These are phyloP conservation scores for Danionella dracula DNA, from an alignment of 2,797 vertebrate genomes.

Conservation along the genomic window DNA sequence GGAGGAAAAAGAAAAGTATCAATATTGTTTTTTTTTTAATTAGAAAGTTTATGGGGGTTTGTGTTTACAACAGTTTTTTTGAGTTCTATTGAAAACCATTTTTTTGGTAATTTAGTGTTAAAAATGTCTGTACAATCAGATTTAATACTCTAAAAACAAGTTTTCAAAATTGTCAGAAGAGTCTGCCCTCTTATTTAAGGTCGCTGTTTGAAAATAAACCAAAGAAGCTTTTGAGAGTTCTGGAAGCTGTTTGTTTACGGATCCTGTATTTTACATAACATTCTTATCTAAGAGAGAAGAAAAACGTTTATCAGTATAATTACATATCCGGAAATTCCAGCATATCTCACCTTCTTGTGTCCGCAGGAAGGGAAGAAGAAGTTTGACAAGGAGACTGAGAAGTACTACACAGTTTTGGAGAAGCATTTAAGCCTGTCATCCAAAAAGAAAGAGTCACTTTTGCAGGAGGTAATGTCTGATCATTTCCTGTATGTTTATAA, in stretches of 20 bases:
- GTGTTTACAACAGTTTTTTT: too few species aligned
- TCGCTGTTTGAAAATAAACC: slow-evolving; percentile 22
- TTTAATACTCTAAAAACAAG: too few species aligned
- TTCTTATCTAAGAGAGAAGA: slow-evolving; percentile 25
- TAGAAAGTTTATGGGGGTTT: too few species aligned
- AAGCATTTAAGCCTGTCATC: slow-evolving; percentile 95
- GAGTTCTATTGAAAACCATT: too few species aligned
- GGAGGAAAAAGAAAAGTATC: too few species aligned
- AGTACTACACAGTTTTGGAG: slow-evolving; percentile 93
- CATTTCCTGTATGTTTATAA: background rate
- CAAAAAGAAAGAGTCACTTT: slow-evolving; percentile 93
- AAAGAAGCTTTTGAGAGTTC: slow-evolving; percentile 30
- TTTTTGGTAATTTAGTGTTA: too few species aligned
- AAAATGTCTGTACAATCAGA: too few species aligned
- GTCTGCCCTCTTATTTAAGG: slow-evolving; percentile 21
- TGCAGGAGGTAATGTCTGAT: slow-evolving; percentile 80
- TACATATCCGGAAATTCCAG: slow-evolving; percentile 47
- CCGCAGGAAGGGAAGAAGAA: slow-evolving; percentile 93
- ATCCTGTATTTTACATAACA: slow-evolving; percentile 36
- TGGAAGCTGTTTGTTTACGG: slow-evolving; percentile 43
- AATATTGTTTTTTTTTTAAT: too few species aligned
- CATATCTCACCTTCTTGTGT: slow-evolving; percentile 41
- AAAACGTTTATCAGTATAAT: slow-evolving; percentile 44
- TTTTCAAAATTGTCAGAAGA: too few species aligned
- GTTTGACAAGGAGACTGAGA: slow-evolving; percentile 98